These are phyloP conservation scores for Guaruba guarouba DNA, from an alignment of 2,113 vertebrate genomes.

Conservation along the genomic window DNA sequence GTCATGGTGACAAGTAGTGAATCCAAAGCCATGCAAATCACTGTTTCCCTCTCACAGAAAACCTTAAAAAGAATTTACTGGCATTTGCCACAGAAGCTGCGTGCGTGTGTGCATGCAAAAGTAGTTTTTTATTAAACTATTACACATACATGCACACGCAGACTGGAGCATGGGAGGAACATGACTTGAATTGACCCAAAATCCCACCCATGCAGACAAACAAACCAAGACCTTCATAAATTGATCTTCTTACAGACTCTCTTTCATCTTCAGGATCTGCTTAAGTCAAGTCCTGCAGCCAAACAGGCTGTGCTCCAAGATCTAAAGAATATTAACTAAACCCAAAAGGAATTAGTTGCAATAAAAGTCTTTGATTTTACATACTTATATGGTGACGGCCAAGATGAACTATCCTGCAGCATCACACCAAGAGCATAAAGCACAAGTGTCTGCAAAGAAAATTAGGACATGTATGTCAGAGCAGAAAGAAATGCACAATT, in stretches of 20 bases:
- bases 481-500: background rate
- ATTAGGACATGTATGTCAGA: background rate
- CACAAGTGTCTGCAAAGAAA: conserved; percentile 85
- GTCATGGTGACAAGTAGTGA: background rate
- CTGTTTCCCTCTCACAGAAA: background rate
- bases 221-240: background rate
- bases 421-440: conserved; percentile 94
- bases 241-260: background rate
- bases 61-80: background rate
- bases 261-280: conserved; percentile 3
- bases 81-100: background rate
- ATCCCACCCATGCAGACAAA: background rate
- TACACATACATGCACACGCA: background rate
- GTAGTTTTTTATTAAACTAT: background rate
- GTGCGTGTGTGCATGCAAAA: background rate
- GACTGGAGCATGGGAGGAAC: background rate
- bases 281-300: background rate
- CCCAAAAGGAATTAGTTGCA: background rate
- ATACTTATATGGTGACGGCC: conserved; percentile 88
- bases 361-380: background rate
- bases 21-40: background rate
- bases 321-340: background rate
- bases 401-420: conserved; percentile 87
- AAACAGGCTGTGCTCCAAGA: background rate
- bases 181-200: background rate